Evolutionary conservation across 2,888 invertebrate species (phyloP).

Genomic region (Acanthosoma haemorrhoidale): DNA sequence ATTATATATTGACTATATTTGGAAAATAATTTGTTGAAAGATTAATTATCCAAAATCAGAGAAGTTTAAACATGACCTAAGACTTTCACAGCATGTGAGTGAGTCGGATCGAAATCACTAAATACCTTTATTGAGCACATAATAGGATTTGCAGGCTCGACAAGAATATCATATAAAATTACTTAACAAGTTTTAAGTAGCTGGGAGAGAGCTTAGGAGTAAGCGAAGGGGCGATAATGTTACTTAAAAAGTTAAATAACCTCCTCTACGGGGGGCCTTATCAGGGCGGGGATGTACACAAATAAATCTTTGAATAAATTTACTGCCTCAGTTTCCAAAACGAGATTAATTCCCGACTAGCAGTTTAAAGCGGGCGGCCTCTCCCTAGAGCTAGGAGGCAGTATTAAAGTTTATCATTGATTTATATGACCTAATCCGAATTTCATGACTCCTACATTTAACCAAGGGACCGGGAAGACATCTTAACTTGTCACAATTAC

Average conservation of each 20-base stretch:
- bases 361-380: not conserved
- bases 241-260: conserved; percentile 14
- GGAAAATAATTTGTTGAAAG: no score
- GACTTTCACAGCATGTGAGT: no score
- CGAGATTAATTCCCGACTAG: not conserved
- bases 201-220: conserved; percentile 3
- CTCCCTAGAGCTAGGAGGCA: no score
- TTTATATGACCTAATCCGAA: conserved; percentile 10
- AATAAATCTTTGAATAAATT: conserved; percentile 8
- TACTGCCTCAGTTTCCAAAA: conserved; percentile 14
- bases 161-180: not conserved
- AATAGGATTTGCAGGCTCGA: not conserved
- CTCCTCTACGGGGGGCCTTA: not conserved
- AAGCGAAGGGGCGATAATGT: not conserved
- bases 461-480: not conserved
- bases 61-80: no score
- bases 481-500: conserved; percentile 22
- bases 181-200: conserved; percentile 8
- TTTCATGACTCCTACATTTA: not conserved
- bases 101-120: no score
- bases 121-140: not conserved
- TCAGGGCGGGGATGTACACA: not conserved
- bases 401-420: conserved; percentile 12
- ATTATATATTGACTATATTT: no score
- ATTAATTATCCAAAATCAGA: no score